Percentiles rank a stretch among this genome's conserved stretches.
phyloP scores from a whole-genome alignment of 2,888 invertebrate genomes.

The Chamaedrilus cognettii region DNA sequence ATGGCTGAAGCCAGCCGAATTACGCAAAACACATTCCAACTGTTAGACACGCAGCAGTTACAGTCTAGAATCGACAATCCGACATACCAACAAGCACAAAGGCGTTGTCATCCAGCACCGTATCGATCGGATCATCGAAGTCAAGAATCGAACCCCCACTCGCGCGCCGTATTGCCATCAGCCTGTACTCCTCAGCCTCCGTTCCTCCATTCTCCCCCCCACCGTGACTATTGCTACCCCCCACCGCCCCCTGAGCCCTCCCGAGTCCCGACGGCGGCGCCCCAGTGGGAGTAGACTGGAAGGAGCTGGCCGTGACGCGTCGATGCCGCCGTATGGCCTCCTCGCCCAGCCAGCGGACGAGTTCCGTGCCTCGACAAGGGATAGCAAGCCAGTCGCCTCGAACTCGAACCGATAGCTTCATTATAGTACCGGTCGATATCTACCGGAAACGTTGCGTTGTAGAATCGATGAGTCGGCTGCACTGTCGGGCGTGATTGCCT shows the following conservation, averaged over 20 bases:
- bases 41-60: no score
- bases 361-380: constrained; percentile 62
- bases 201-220: background rate
- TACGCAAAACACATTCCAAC: no score
- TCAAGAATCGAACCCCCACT: constrained; percentile 67
- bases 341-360: constrained; percentile 64
- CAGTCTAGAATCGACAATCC: no score
- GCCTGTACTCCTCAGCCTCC: constrained; percentile 48
- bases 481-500: no score
- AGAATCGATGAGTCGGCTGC: no score
- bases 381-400: constrained; percentile 67
- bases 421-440: no score
- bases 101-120: constrained; percentile 67
- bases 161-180: constrained; percentile 62
- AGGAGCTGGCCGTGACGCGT: constrained; percentile 30
- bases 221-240: background rate
- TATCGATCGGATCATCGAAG: constrained; percentile 63
- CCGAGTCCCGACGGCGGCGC: background rate
- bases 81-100: constrained; percentile 66
- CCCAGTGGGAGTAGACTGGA: constrained; percentile 16
- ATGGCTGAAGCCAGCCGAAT: no score
- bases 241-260: background rate
- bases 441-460: no score
- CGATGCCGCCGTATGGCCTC: constrained; percentile 55
- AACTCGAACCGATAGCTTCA: constrained; percentile 65